Conservation (phyloP, 2,888 invertebrate species). For the Hirtodrosophila cameraria region DNA sequence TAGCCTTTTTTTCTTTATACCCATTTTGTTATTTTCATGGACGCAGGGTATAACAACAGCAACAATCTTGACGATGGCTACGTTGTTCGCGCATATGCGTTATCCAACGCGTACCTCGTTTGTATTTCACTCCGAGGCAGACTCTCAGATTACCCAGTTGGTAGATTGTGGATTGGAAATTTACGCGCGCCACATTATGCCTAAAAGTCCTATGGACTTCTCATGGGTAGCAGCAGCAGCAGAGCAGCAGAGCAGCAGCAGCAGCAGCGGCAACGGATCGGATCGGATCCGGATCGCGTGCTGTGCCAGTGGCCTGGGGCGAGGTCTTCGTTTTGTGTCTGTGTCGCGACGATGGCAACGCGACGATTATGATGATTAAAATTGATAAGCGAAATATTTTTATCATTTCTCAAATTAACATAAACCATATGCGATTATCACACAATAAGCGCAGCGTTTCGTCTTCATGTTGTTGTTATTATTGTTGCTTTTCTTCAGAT, state of each 20-base stretch:
- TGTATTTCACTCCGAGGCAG: conserved; percentile 64
- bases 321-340: conserved; percentile 29
- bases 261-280: conserved; percentile 33
- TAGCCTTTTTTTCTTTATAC: too few relatives aligned
- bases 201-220: conserved; percentile 39
- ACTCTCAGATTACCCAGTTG: conserved; percentile 65
- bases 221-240: conserved; percentile 26
- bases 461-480: conserved; percentile 11
- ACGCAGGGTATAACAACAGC: conserved; percentile 15
- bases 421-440: conserved; percentile 77
- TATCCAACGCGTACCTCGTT: conserved; percentile 74
- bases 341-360: conserved; percentile 68
- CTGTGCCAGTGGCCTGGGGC: conserved; percentile 53
- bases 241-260: not conserved
- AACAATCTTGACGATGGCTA: conserved; percentile 31
- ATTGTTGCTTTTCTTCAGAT: conserved; percentile 21
- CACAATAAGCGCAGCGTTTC: conserved; percentile 67
- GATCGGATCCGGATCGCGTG: conserved; percentile 71
- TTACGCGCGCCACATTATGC: conserved; percentile 67
- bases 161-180: conserved; percentile 48
- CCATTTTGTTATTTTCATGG: not conserved
- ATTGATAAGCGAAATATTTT: conserved; percentile 82
- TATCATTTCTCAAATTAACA: conserved; percentile 80
- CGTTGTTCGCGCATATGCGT: conserved; percentile 60
- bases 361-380: conserved; percentile 79